Evolutionary conservation across 1,140 invertebrate species (phyloP).

Genomic region (Drosophila sturtevanti): DNA sequence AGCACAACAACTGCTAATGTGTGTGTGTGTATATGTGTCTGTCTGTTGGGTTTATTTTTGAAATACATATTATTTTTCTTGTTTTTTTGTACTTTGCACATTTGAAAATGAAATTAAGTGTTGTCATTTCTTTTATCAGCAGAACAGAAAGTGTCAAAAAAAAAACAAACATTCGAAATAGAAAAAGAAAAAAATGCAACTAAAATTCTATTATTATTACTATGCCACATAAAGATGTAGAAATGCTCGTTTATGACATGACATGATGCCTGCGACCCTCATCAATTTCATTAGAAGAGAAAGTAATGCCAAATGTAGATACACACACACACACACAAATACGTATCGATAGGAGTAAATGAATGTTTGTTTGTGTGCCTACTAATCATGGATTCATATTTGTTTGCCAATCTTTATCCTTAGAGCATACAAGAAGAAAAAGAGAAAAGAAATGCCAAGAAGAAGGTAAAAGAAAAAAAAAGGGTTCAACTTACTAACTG

Average conservation of each 20-base stretch:
- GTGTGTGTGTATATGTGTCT: conserved; percentile 8
- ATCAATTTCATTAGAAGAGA: neutral
- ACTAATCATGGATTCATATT: conserved; percentile 7
- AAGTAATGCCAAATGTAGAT: neutral
- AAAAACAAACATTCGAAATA: no score
- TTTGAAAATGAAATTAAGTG: conserved; percentile 40
- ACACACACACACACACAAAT: no score
- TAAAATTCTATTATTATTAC: neutral
- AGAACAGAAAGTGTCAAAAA: neutral
- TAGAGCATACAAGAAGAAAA: neutral
- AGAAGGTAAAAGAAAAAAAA: neutral
- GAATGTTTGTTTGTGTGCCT: neutral
- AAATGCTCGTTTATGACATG: neutral
- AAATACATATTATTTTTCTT: conserved; percentile 18
- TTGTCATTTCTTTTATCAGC: conserved; percentile 21
- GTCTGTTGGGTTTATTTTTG: conserved; percentile 56
- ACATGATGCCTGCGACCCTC: neutral
- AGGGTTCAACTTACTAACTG: conserved; percentile 20
- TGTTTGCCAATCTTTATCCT: neutral
- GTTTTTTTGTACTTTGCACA: conserved; percentile 17
- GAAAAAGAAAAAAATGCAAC: neutral
- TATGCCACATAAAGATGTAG: neutral
- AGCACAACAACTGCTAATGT: conserved; percentile 31
- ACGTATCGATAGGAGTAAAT: neutral
- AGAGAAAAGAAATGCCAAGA: neutral